Percentiles rank a stretch among this genome's conserved stretches.
Evolutionary conservation across 2,888 invertebrate species (phyloP).

Genomic region (Pyrgus malvae): DNA sequence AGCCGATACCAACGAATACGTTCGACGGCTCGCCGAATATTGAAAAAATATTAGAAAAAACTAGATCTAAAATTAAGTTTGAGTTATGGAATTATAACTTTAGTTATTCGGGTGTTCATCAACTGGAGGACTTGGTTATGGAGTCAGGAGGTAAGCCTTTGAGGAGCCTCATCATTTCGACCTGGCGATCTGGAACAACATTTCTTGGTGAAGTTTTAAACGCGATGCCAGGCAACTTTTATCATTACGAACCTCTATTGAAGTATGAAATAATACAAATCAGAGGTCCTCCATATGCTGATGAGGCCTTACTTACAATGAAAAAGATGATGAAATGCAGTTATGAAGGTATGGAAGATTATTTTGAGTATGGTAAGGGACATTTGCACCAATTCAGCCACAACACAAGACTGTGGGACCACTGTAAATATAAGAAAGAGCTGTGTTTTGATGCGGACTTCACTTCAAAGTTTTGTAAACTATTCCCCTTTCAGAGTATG

Average conservation of each 20-base stretch:
- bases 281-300: constrained; percentile 87
- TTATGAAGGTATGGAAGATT: constrained; percentile 87
- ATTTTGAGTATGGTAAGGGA: constrained; percentile 88
- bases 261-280: constrained; percentile 92
- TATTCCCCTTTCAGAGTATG: constrained; percentile 95
- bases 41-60: constrained; percentile 65
- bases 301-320: constrained; percentile 84
- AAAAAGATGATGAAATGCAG: constrained; percentile 89
- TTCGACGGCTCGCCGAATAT: constrained; percentile 63
- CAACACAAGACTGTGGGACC: constrained; percentile 91
- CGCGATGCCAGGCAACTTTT: constrained; percentile 92
- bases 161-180: constrained; percentile 90
- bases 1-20: constrained; percentile 60
- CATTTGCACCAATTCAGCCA: constrained; percentile 92
- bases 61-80: constrained; percentile 57
- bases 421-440: constrained; percentile 84
- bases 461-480: constrained; percentile 88
- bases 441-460: constrained; percentile 82
- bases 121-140: constrained; percentile 85
- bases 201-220: constrained; percentile 93
- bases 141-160: constrained; percentile 87
- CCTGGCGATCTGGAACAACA: constrained; percentile 95
- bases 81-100: constrained; percentile 68
- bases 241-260: constrained; percentile 94
- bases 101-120: constrained; percentile 65